Conservation (phyloP, 2,888 invertebrate species). For the Nasonovia ribisnigri region DNA sequence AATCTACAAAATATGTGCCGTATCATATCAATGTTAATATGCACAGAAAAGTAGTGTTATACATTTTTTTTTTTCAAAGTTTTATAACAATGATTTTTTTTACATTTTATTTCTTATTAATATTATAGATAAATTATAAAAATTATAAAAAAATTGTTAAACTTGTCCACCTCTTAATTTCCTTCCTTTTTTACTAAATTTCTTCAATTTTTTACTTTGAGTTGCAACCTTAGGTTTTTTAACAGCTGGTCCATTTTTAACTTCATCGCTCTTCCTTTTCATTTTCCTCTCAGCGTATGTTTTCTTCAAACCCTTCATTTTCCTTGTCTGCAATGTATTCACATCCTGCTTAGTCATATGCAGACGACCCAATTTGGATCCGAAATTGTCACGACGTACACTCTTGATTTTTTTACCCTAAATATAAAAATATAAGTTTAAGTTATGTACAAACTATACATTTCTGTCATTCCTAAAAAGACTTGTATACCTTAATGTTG, state of each 20-base stretch:
- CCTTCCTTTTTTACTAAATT: slow-evolving; percentile 63
- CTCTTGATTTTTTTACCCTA: slow-evolving; percentile 90
- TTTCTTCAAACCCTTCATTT: slow-evolving; percentile 89
- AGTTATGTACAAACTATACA: neutral
- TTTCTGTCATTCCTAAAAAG: neutral
- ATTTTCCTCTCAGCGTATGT: slow-evolving; percentile 74
- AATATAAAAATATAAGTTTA: slow-evolving; percentile 67
- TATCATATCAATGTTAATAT: neutral
- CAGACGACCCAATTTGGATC: slow-evolving; percentile 89
- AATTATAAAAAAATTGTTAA: slow-evolving; percentile 1
- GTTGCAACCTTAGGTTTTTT: slow-evolving; percentile 43
- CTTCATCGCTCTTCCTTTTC: slow-evolving; percentile 50
- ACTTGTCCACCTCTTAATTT: slow-evolving; percentile 62
- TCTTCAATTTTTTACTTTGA: slow-evolving; percentile 60
- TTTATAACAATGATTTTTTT: slow-evolving; percentile 8
- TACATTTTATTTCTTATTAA: slow-evolving; percentile 10
- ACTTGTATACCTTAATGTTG: slow-evolving; percentile 75
- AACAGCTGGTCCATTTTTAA: slow-evolving; percentile 39
- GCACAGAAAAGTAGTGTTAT: neutral
- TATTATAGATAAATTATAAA: neutral
- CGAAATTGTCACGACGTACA: slow-evolving; percentile 86
- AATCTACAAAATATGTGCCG: slow-evolving; percentile 36
- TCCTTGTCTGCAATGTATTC: slow-evolving; percentile 86
- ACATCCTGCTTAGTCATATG: slow-evolving; percentile 94
- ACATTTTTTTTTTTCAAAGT: neutral